These are phyloP conservation scores for Rhea americana DNA, from an alignment of 2,113 vertebrate genomes.

Conservation along the genomic window DNA sequence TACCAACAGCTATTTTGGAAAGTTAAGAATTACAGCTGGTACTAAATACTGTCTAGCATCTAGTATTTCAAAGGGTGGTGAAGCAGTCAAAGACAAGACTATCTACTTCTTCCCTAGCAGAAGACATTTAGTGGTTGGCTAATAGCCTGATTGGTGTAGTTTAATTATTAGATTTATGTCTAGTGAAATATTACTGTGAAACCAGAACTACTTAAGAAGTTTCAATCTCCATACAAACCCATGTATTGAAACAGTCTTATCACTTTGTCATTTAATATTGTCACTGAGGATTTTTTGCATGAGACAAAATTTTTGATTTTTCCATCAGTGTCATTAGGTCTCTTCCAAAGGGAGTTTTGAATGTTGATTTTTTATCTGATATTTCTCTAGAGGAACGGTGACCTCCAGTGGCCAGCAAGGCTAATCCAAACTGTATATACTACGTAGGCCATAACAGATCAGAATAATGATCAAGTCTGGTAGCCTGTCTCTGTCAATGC, in stretches of 20 bases:
- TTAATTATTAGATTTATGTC: not conserved
- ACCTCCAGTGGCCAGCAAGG: constrained; percentile 23
- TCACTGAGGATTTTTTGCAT: not conserved
- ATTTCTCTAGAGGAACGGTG: constrained; percentile 8
- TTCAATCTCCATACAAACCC: not conserved
- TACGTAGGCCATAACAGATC: not conserved
- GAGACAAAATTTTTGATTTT: not conserved
- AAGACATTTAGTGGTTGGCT: not conserved
- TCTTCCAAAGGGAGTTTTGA: not conserved
- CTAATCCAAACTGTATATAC: not conserved
- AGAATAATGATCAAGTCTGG: not conserved
- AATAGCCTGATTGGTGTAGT: not conserved
- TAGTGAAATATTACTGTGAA: not conserved
- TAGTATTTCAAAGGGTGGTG: not conserved
- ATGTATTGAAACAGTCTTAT: not conserved
- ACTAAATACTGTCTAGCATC: not conserved
- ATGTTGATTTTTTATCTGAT: not conserved
- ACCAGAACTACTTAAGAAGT: not conserved
- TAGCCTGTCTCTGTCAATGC: not conserved
- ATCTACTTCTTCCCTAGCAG: not conserved
- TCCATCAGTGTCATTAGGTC: not conserved
- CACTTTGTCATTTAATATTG: not conserved
- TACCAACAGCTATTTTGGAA: not conserved
- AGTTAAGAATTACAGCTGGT: not conserved
- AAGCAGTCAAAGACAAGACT: not conserved